Conservation (phyloP, 30 jellyfish, hydroid and myxozoan species). For the Chironex yamaguchii region DNA sequence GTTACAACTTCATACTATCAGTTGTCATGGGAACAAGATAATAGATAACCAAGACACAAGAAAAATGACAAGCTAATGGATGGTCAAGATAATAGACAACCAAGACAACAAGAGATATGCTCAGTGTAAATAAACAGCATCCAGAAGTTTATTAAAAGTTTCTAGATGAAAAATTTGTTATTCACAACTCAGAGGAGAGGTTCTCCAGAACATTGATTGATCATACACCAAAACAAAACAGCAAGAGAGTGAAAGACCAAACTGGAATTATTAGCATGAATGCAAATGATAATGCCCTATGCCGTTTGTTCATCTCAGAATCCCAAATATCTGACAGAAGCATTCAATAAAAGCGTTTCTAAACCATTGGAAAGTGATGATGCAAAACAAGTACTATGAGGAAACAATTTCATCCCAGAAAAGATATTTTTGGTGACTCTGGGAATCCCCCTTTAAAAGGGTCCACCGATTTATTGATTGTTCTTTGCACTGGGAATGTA, state of each 20-base stretch:
- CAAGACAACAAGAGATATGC: conserved; percentile 60
- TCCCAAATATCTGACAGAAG: neutral
- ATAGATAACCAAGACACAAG: too few species aligned
- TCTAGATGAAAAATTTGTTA: conserved; percentile 16
- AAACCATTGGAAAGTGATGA: neutral
- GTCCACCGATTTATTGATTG: conserved; percentile 37
- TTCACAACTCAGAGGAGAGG: conserved; percentile 16
- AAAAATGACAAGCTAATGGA: too few species aligned
- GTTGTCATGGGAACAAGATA: too few species aligned
- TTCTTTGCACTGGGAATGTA: conserved; percentile 13
- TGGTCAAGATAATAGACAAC: too few species aligned
- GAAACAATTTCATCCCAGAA: conserved; percentile 13
- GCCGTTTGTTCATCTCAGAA: neutral
- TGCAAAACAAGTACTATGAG: neutral
- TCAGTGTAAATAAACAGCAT: conserved; percentile 4
- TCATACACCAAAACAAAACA: conserved; percentile 51
- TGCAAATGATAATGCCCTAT: conserved; percentile 1
- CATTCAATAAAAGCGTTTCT: neutral
- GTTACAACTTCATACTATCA: too few species aligned
- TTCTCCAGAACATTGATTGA: conserved; percentile 48
- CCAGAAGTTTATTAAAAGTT: conserved; percentile 31
- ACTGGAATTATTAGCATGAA: conserved; percentile 31
- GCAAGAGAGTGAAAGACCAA: conserved; percentile 16
- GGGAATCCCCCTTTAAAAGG: conserved; percentile 63
- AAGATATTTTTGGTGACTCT: conserved; percentile 9